Base-by-base conservation (phyloP, 2,888 invertebrate genomes). In the Drosophila helvetica region DNA sequence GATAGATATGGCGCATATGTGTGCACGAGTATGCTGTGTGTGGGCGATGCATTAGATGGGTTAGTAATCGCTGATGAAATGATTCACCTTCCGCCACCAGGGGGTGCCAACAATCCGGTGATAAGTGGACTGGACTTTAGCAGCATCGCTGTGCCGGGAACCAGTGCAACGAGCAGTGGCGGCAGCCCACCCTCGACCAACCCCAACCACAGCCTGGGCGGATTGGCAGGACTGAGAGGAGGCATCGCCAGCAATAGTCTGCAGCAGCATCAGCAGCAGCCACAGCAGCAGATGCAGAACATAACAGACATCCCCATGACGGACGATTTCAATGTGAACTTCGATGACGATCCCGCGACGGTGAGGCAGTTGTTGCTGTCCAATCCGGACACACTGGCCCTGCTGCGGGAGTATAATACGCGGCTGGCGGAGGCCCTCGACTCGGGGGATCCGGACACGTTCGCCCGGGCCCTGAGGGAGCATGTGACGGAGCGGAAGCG, bases 381-480 rank as follows among this genome's bases (percentile, higher is more conserved):
- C 30, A 97, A 97, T 92, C 98, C 98, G 0, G 97, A 98, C 90
- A 97, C 98, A 90, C 92, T 98, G 63, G 96, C 98, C 1, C 91
- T 98, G 66, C 93, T 99, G 8, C 97, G 97, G 90, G 98, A 98
- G 91, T 97, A 98, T 89, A 99, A 99, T 93, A 97, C 98, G 7
- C 94, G 96, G 77, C 92, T 99, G 66, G 98, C 98, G 10, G 98
- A 98, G 91, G 98, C 99, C 18, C 92, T 98, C 27, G 93, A 96
- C 1, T 96, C 96, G 83, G 98, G 97, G 27, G 96, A 96, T 91
- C 72, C 92, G 95, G 97, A 96, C 79, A 94, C 94, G 62, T 98
- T 98, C 93, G 94, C 96, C 7, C 93, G 94, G 61, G 96, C 97
- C 62, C 93, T 98, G 54, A 94, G 94, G 77, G 96, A 97, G 91